Base-by-base conservation (phyloP, 1,140 invertebrate species). In the Drosophila busckii region DNA sequence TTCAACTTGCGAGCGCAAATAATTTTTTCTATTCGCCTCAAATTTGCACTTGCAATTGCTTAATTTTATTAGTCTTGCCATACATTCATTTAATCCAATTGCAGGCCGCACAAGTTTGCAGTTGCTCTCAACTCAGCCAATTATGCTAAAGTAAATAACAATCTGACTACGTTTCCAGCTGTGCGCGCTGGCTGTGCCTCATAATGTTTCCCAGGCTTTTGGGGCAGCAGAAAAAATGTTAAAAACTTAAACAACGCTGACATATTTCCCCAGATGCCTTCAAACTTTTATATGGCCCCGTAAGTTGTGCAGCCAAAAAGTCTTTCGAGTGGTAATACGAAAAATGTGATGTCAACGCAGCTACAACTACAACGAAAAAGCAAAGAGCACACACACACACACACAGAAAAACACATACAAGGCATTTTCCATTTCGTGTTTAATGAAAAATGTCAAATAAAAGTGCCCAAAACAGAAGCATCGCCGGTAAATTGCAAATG, bases 391-490 rank as follows among this genome's bases (percentile, higher is more conserved):
- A 19, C n/a, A 31, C 16, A 20, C 29, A 9, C 23, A 17, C 10
- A 1, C 15, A 9, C 9, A 29, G 29, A 28, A 23, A 31, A 28
- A 28, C 16, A 60, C 34, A 54, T 44, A 32, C 52, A 71, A 80
- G 54, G 68, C 75, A 73, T 73, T 69, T 78, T 78, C 56, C 71
- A 69, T 65, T 64, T 80, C 59, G 63, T 73, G 75, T 80, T 73
- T 82, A 82, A 82, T 80, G 73, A 82, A 80, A 80, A 82, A 80
- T 82, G 75, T 80, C 73, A 80, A 80, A 80, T 80, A 80, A 80
- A 80, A 80, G 73, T 80, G 73, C 75, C 64, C 68, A 80, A 80
- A 73, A 80, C 68, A 80, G 69, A 80, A 54, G 40, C 25, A 55
- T 56, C 61, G 42, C 49, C 61, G 65, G 64, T 75, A 78, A 78